These are phyloP conservation scores for Homarus gammarus DNA, from an alignment of 2,888 invertebrate species.

Conservation along the genomic window DNA sequence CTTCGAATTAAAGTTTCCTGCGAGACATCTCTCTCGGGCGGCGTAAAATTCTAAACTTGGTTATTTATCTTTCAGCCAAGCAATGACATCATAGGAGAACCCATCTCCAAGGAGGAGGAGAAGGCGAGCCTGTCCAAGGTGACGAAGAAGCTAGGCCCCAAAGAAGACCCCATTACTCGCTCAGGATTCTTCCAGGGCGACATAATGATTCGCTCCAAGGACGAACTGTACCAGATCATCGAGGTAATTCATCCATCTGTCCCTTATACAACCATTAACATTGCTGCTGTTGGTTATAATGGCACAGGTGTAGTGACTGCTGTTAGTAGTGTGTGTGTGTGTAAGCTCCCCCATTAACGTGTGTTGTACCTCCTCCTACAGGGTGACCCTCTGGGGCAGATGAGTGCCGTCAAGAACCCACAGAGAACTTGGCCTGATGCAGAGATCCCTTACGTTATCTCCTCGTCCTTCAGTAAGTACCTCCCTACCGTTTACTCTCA, in stretches of 20 bases:
- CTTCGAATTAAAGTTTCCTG: no score
- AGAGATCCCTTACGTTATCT: slow-evolving; percentile 75
- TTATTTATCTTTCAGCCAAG: slow-evolving; percentile 8
- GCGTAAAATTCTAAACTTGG: no score
- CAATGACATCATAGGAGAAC: slow-evolving; percentile 32
- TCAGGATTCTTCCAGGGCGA: slow-evolving; percentile 61
- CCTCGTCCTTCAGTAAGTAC: slow-evolving; percentile 57
- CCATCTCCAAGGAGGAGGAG: slow-evolving; percentile 41
- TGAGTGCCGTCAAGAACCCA: slow-evolving; percentile 47
- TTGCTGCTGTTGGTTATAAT: not conserved
- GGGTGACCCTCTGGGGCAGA: slow-evolving; percentile 37
- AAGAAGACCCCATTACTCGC: slow-evolving; percentile 34
- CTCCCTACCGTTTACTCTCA: not conserved
- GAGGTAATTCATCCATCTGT: slow-evolving; percentile 3
- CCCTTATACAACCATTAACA: no score
- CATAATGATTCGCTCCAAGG: slow-evolving; percentile 52
- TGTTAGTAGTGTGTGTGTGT: not conserved
- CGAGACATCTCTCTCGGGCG: no score
- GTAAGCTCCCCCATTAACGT: no score
- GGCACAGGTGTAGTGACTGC: not conserved
- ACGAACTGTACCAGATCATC: slow-evolving; percentile 50
- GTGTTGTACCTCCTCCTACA: not conserved
- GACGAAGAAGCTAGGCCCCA: not conserved
- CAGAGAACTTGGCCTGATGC: slow-evolving; percentile 71
- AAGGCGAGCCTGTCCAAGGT: slow-evolving; percentile 1